Evolutionary conservation across 92 coral and sea anemone genomes (phyloP).

Genomic region (Epizoanthus ramosus): DNA sequence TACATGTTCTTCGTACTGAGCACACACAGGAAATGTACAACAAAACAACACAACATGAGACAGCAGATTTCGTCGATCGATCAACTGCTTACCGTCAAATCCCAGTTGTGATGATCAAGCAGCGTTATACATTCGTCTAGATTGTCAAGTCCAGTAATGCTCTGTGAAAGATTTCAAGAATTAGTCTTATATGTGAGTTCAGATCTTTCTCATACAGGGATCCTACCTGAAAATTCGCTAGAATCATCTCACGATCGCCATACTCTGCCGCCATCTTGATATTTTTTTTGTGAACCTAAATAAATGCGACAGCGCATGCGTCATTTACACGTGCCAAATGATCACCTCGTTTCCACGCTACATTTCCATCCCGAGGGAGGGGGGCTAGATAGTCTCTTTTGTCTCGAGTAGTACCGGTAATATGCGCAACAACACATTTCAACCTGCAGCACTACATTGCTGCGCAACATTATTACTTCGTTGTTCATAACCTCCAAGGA

Average conservation of each 20-base stretch:
- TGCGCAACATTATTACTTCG: too few species aligned
- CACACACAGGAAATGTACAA: conserved; percentile 2
- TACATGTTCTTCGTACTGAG: neutral
- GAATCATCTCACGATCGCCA: conserved; percentile 98
- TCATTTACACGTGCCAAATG: neutral
- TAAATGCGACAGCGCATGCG: conserved; percentile 68
- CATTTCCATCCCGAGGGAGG: too few species aligned
- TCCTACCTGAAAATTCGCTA: conserved; percentile 98
- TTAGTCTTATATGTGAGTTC: neutral
- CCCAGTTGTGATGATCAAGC: conserved; percentile 96
- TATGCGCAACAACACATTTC: too few species aligned
- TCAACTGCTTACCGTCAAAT: conserved; percentile 77
- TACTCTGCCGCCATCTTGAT: conserved; percentile 93
- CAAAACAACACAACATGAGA: conserved; percentile 2
- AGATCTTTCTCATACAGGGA: neutral
- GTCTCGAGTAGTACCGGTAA: too few species aligned
- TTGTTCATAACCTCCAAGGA: too few species aligned
- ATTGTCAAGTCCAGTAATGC: conserved; percentile 97
- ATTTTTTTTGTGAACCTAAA: conserved; percentile 42
- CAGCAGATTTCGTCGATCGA: neutral
- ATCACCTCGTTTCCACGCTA: conserved; percentile 37
- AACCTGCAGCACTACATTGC: too few species aligned
- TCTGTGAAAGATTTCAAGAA: conserved; percentile 48
- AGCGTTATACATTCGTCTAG: conserved; percentile 94
- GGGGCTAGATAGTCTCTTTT: too few species aligned